Percentiles rank a stretch among this genome's conserved stretches.
Evolutionary conservation across 1,140 invertebrate genomes (phyloP).

Genomic region (Zaprionus taronus): DNA sequence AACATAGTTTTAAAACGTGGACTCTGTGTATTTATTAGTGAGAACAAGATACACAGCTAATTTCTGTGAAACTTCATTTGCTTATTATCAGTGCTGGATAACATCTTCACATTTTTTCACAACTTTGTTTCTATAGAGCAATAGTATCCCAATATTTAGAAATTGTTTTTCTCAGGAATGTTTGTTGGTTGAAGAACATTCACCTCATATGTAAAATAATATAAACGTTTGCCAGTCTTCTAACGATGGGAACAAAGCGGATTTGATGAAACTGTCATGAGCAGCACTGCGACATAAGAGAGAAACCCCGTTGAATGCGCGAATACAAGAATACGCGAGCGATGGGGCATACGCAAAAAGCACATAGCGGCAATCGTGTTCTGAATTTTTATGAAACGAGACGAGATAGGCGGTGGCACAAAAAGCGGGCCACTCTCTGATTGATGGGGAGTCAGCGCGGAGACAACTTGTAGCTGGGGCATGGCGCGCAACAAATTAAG

Average conservation of each 20-base stretch:
- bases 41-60: too few species aligned
- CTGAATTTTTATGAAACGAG: conserved; percentile 78
- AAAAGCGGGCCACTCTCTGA: conserved; percentile 62
- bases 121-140: neutral
- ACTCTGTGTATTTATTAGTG: too few species aligned
- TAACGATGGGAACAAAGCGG: neutral
- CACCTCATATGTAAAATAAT: conserved; percentile 18
- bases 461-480: conserved; percentile 62
- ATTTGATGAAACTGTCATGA: conserved; percentile 40
- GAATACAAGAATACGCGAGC: conserved; percentile 25
- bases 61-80: too few species aligned
- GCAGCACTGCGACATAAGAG: neutral
- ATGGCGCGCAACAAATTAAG: conserved; percentile 78
- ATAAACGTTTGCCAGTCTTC: neutral
- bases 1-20: too few species aligned
- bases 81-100: too few species aligned
- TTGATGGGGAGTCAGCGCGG: conserved; percentile 78
- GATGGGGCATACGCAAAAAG: conserved; percentile 47
- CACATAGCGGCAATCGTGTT: conserved; percentile 58
- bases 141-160: neutral
- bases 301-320: conserved; percentile 27
- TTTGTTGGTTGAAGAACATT: neutral
- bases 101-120: too few species aligned
- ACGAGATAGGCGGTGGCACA: conserved; percentile 49
- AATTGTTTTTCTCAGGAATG: neutral